Percentiles rank a stretch among this genome's conserved stretches.
Evolutionary conservation across 1,140 invertebrate genomes (phyloP).

Genomic region (Ridgeia piscesae): DNA sequence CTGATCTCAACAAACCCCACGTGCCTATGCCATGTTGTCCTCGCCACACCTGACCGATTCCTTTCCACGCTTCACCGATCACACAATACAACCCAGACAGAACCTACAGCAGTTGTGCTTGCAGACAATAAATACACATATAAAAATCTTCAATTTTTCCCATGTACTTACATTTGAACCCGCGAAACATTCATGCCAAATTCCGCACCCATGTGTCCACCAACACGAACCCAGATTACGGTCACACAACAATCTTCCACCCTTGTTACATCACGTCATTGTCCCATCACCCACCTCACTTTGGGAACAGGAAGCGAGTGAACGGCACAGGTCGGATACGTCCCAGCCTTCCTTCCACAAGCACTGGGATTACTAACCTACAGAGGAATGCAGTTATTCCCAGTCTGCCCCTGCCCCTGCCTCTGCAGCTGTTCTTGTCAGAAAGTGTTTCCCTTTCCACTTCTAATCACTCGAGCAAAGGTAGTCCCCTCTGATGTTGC

Average conservation of each 20-base stretch:
- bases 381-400: background rate
- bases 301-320: background rate
- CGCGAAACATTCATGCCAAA: background rate
- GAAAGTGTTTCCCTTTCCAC: background rate
- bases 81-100: background rate
- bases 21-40: background rate
- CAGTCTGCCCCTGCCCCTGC: background rate
- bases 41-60: background rate
- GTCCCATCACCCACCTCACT: background rate
- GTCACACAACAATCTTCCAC: background rate
- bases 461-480: background rate
- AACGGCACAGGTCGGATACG: background rate
- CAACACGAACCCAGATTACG: background rate
- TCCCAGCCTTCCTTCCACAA: background rate
- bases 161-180: background rate
- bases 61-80: too few species aligned
- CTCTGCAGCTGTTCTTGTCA: background rate
- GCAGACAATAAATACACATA: background rate
- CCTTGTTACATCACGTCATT: background rate
- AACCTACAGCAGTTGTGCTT: background rate
- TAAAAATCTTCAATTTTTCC: background rate
- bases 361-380: background rate
- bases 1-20: background rate
- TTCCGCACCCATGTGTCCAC: background rate
- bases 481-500: background rate